Conservation (phyloP, 2,113 vertebrate genomes). For the Sciurus niger region DNA sequence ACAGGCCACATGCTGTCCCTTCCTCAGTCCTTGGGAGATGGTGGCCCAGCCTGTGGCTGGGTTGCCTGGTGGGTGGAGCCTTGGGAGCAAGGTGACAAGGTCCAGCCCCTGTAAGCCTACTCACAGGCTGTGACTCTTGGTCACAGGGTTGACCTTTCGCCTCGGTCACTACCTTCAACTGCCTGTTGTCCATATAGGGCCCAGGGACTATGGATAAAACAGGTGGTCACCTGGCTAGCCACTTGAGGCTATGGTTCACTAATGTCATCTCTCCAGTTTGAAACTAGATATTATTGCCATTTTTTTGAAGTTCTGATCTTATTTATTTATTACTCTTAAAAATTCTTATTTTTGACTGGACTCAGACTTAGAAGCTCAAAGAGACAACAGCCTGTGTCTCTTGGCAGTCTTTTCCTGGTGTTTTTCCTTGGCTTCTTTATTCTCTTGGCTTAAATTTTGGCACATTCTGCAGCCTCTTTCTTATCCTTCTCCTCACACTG, state of each 20-base stretch:
- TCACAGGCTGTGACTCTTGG: constrained; percentile 33
- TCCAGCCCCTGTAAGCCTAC: constrained; percentile 1
- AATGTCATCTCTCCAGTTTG: too few species aligned
- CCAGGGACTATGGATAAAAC: background rate
- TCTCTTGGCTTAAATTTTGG: too few species aligned
- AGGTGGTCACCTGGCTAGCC: background rate
- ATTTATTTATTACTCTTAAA: too few species aligned
- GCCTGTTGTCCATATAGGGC: background rate
- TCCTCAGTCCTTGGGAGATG: constrained; percentile 23
- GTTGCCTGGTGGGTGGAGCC: constrained; percentile 47
- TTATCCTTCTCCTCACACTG: too few species aligned
- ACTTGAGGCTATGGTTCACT: background rate
- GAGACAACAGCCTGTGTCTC: too few species aligned
- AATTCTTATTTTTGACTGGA: too few species aligned
- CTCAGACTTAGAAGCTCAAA: too few species aligned
- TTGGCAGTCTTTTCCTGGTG: too few species aligned
- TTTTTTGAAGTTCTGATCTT: too few species aligned
- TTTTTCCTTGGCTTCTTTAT: too few species aligned
- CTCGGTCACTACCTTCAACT: constrained; percentile 60
- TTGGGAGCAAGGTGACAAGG: constrained; percentile 56
- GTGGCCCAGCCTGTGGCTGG: background rate
- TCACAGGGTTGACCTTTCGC: constrained; percentile 71
- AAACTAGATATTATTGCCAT: too few species aligned
- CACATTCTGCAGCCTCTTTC: too few species aligned
- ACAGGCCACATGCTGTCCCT: background rate